A percentile compares a stretch with the other conserved stretches of the same genome.
Conservation (phyloP, 2,113 vertebrate genomes). For the Pteronura brasiliensis region DNA sequence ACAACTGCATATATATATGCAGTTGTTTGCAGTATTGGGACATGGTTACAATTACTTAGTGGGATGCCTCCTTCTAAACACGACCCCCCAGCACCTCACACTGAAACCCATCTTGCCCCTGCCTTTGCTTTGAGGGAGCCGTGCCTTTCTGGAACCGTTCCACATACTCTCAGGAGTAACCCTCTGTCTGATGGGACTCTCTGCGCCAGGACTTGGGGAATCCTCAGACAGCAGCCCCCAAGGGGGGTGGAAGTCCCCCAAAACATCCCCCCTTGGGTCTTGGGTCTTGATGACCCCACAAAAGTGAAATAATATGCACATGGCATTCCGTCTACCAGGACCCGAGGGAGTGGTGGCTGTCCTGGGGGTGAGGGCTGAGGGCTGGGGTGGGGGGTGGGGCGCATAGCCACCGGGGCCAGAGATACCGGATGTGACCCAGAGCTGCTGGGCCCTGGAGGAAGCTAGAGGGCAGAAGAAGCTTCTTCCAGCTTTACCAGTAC, state of each 20-base stretch:
- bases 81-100: background rate
- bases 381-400: no score
- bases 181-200: background rate
- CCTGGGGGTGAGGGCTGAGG: background rate
- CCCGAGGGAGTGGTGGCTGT: background rate
- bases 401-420: background rate
- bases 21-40: background rate
- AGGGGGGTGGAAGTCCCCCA: background rate
- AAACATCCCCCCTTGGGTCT: background rate
- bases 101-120: background rate
- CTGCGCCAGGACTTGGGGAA: background rate
- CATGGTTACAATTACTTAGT: background rate
- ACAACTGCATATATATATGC: no score
- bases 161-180: background rate
- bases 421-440: background rate
- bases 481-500: background rate
- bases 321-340: background rate
- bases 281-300: background rate
- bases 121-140: background rate
- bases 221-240: background rate
- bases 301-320: background rate
- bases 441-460: background rate
- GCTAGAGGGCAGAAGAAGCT: background rate
- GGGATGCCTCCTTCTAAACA: background rate
- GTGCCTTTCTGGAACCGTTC: fast-evolving